Evolutionary conservation across 2,113 vertebrate genomes (phyloP), one percentile per base, ranked within the genome.

Genomic region (Perognathus longimembris): DNA sequence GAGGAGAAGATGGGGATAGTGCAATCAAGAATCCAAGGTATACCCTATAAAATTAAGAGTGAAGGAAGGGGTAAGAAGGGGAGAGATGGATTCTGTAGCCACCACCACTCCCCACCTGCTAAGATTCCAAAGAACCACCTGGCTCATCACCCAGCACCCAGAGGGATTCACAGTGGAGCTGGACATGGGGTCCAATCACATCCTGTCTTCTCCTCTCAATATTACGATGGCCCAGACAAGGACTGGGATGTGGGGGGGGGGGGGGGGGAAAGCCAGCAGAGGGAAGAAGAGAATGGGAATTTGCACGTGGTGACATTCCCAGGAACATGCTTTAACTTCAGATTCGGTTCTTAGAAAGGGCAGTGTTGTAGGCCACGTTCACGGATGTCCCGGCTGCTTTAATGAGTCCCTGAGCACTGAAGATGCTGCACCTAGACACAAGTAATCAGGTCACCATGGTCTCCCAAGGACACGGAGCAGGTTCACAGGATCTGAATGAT

Each of bases 21-120:
- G 45, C 45, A 45, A 45, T 45, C 1, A 12, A 12, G 45, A 45
- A 45, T 8, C 45, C 45, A 45, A 45, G 45, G 45, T 45, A 45
- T 12, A 45, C 12, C 45, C 45, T 12, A 45, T 12, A 45, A 45
- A 45, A 12, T 45, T 45, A 45, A 45, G 45, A 45, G 45, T 45
- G 45, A 45, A 5, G 1, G 45, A 45, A 45, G 45, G 45, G 45
- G 45, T 45, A 45, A 12, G 5, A 45, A 45, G 12, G 45, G 45
- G 45, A 45, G 45, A 12, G 45, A 45, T 45, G 45, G 45, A 12
- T 45, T 0, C 17, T 0, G 14, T 7, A 3, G 4, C 0, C 3
- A 71, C 74, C 3, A 0, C 22, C 54, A 90, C 98, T 98, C 54
- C 98, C 98, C 99, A 90, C 98, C 98, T 54, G 98, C 98, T 99